These are phyloP conservation scores for Borostomias antarcticus DNA, from an alignment of 2,797 vertebrate species.

Conservation along the genomic window DNA sequence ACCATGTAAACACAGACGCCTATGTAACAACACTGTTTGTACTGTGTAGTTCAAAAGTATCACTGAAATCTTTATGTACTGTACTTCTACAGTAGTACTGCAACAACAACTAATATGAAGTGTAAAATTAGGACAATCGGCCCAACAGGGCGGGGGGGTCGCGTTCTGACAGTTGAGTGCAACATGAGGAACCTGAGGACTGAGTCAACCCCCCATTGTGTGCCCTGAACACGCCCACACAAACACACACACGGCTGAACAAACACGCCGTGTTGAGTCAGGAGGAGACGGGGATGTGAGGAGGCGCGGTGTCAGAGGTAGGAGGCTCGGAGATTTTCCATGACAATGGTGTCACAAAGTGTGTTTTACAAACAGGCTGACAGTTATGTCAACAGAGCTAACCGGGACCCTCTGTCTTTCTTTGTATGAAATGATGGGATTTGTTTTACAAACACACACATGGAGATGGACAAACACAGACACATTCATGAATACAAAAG, in stretches of 20 bases:
- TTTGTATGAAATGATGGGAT: slow-evolving; percentile 13
- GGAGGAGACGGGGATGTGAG: slow-evolving; percentile 55
- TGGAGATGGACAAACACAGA: neutral
- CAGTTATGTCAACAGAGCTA: slow-evolving; percentile 44
- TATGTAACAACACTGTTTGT: too few species aligned
- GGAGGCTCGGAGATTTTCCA: slow-evolving; percentile 64
- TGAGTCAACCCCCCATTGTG: slow-evolving; percentile 47
- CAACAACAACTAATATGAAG: too few species aligned
- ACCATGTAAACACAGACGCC: too few species aligned
- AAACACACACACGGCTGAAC: slow-evolving; percentile 62
- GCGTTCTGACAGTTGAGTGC: slow-evolving; percentile 30
- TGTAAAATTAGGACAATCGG: too few species aligned
- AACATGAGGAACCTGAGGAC: slow-evolving; percentile 34
- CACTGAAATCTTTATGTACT: too few species aligned
- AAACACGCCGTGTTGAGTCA: slow-evolving; percentile 74
- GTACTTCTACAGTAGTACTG: too few species aligned
- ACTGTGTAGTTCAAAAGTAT: too few species aligned
- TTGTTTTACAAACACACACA: neutral
- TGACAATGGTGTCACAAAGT: slow-evolving; percentile 67
- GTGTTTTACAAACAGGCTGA: slow-evolving; percentile 34
- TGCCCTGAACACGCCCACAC: slow-evolving; percentile 32
- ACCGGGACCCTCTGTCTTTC: slow-evolving; percentile 40
- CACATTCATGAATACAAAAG: too few species aligned
- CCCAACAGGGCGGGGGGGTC: too few species aligned
- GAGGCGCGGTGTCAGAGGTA: slow-evolving; percentile 23